A percentile compares a stretch with the other conserved stretches of the same genome.
These are phyloP conservation scores for Cyprinella venusta DNA, from an alignment of 2,797 vertebrate species.

Conservation along the genomic window DNA sequence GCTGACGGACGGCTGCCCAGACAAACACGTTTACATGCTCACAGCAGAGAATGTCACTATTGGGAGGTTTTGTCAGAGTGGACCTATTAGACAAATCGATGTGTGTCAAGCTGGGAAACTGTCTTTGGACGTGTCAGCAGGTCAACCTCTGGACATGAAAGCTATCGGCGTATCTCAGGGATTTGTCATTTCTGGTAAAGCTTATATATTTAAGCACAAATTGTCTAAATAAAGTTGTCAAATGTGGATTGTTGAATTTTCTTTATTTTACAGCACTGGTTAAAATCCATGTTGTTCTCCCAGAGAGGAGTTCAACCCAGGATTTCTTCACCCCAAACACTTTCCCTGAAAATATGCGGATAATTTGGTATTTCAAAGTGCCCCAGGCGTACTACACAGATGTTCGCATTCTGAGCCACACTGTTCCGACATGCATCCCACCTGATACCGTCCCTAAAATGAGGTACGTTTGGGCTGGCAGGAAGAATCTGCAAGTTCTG, in stretches of 20 bases:
- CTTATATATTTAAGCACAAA: not conserved
- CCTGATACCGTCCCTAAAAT: conserved; percentile 77
- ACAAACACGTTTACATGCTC: conserved; percentile 78
- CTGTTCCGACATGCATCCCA: conserved; percentile 77
- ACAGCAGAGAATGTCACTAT: conserved; percentile 50
- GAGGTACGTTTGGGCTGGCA: conserved; percentile 73
- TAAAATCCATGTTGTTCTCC: conserved; percentile 80
- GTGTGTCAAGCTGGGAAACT: conserved; percentile 64
- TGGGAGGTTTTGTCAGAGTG: conserved; percentile 71
- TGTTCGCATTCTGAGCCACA: conserved; percentile 75
- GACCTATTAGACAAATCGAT: conserved; percentile 61
- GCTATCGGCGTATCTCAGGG: conserved; percentile 63
- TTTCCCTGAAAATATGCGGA: conserved; percentile 84
- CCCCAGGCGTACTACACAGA: conserved; percentile 75
- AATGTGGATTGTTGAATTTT: not conserved
- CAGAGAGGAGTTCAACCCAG: conserved; percentile 68
- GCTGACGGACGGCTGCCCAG: conserved; percentile 75
- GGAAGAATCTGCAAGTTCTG: not conserved
- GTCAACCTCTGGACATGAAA: conserved; percentile 56
- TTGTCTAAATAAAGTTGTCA: not conserved
- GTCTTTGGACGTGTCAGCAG: conserved; percentile 70
- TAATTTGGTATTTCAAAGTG: conserved; percentile 85
- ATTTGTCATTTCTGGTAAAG: conserved; percentile 60
- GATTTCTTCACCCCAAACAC: conserved; percentile 87
- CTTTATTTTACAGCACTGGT: conserved; percentile 76